These are phyloP conservation scores for Drosophila seclusa DNA, from an alignment of 2,888 invertebrate species.

Conservation along the genomic window DNA sequence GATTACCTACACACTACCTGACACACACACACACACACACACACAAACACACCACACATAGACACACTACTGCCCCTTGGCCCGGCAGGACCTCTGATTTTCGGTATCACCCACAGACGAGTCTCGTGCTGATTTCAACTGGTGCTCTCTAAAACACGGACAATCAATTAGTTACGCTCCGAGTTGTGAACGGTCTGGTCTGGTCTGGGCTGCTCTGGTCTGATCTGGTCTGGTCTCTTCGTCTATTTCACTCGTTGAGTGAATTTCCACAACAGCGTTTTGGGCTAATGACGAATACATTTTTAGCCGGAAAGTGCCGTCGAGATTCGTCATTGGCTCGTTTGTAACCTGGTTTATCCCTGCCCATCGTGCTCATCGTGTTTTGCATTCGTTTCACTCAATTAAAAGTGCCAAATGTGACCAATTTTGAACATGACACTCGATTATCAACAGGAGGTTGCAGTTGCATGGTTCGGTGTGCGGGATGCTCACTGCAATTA, in stretches of 20 bases:
- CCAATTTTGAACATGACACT: constrained; percentile 58
- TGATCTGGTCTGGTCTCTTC: neutral
- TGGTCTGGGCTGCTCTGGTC: neutral
- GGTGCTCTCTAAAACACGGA: constrained; percentile 57
- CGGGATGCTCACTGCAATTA: constrained; percentile 33
- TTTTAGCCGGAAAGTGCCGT: constrained; percentile 45
- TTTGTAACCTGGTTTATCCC: constrained; percentile 43
- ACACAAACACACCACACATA: neutral
- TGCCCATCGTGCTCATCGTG: constrained; percentile 29
- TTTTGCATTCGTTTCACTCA: constrained; percentile 70
- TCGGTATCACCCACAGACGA: constrained; percentile 6
- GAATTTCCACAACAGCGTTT: constrained; percentile 51
- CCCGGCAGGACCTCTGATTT: constrained; percentile 52
- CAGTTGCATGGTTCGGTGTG: neutral
- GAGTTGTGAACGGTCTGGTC: constrained; percentile 17
- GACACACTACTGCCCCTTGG: constrained; percentile 20
- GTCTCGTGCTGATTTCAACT: constrained; percentile 61
- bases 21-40: constrained; percentile 11
- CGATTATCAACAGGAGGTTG: constrained; percentile 41
- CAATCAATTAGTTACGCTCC: constrained; percentile 81
- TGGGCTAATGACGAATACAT: constrained; percentile 71
- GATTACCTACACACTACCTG: constrained; percentile 66
- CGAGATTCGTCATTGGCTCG: constrained; percentile 65
- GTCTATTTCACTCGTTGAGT: constrained; percentile 6
- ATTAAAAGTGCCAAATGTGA: constrained; percentile 71